Conservation (phyloP, 2,888 invertebrate genomes). For the Epicampocera succincta region DNA sequence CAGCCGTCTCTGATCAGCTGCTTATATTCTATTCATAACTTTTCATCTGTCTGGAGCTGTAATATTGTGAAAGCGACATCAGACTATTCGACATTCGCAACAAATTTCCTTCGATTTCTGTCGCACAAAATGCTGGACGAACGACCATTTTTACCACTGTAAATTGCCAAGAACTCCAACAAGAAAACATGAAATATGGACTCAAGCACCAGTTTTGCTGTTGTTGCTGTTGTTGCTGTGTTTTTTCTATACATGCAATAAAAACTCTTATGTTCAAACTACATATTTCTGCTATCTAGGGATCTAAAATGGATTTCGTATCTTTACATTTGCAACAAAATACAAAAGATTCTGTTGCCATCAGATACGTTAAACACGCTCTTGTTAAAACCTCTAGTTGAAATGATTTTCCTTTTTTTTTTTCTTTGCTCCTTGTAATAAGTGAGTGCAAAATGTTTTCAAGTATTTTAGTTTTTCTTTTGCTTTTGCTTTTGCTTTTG, state of each 20-base stretch:
- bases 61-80: too few species aligned
- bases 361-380: slow-evolving; percentile 30
- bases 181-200: too few species aligned
- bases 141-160: neutral
- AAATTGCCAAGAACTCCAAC: neutral
- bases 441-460: slow-evolving; percentile 62
- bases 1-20: too few species aligned
- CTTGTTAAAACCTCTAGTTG: slow-evolving; percentile 40
- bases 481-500: neutral
- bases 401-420: neutral
- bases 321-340: slow-evolving; percentile 1
- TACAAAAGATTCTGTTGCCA: slow-evolving; percentile 7
- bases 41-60: too few species aligned
- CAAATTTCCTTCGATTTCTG: too few species aligned
- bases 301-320: slow-evolving; percentile 60
- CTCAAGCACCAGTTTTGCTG: too few species aligned
- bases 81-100: too few species aligned
- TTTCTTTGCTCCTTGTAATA: slow-evolving; percentile 22
- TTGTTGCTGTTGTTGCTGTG: neutral
- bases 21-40: too few species aligned
- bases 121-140: too few species aligned
- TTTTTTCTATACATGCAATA: slow-evolving; percentile 12
- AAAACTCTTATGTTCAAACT: slow-evolving; percentile 19
- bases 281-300: slow-evolving; percentile 40
- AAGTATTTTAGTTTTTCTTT: slow-evolving; percentile 13